Evolutionary conservation across 1,140 invertebrate species (phyloP), one percentile per base, ranked within the genome.

Genomic region (Papilio dardanus): DNA sequence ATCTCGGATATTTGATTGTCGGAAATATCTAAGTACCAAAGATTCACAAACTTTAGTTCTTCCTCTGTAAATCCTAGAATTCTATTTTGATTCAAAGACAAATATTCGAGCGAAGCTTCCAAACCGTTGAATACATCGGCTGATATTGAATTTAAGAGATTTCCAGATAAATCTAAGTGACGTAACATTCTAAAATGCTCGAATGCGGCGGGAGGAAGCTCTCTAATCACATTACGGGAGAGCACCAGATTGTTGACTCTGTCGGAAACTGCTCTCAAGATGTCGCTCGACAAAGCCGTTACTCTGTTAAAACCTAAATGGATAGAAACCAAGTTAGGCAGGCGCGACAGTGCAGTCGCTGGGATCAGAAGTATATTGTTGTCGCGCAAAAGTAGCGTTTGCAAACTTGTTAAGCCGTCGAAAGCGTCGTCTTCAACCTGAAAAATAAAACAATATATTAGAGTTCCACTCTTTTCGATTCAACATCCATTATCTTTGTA

Each of bases 291-390:
- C 6, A 99, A 88, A 2, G 97, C 97, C 0, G 97, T 96, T 6
- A 99, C 97, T 78, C 97, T 94, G 89, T 99, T 99, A 86, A 96
- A 98, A 77, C 97, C 97, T 78, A 98, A 87, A 82, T 96, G 96
- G 0, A 99, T 94, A 21, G 95, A 95, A 14, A 94, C 95, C 2
- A 99, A 90, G n/a, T 95, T 95, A 0, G 96, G 96, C 24, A 98
- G 88, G 6, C 96, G 94, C 21, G 95, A 95, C 3, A 98, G 90
- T 8, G 97, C 97, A 19, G 96, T 95, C 1, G 96, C 96, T 1
- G 98, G 98, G 35, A 98, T 96, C 3, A 97, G 89, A 0, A 98
- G 93, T 62, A 98, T 97, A 76, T 98, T 98, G 88, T 98, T 98
- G 85, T 99, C 97, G 84, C 96, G 95, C 2, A 99, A 92, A n/a